phyloP scores from a whole-genome alignment of 2,888 invertebrate genomes.

The Drosophila tanythrix region DNA sequence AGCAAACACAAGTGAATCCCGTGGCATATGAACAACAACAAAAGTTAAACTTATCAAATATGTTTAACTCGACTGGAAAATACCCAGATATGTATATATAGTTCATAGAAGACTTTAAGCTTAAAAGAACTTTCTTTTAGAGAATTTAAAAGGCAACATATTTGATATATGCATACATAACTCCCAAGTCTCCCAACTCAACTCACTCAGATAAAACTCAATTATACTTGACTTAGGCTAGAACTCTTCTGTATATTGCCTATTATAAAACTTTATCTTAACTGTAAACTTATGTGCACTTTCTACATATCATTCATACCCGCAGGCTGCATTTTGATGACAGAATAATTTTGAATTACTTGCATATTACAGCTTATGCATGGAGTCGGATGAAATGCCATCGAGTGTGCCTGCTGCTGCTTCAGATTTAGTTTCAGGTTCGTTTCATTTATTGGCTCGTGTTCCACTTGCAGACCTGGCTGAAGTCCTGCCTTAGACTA shows the following conservation, averaged over 20 bases:
- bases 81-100: neutral
- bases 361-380: slow-evolving; percentile 2
- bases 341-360: slow-evolving; percentile 24
- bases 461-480: slow-evolving; percentile 16
- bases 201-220: neutral
- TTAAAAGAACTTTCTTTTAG: neutral
- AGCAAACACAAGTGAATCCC: slow-evolving; percentile 5
- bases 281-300: neutral
- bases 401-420: neutral
- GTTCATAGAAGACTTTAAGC: neutral
- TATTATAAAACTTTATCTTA: neutral
- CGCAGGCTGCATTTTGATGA: neutral
- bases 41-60: neutral
- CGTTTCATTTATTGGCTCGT: slow-evolving; percentile 3
- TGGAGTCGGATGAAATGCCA: no score
- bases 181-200: neutral
- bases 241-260: neutral
- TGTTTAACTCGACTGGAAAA: neutral
- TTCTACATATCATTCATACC: slow-evolving; percentile 2
- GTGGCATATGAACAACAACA: slow-evolving; percentile 14
- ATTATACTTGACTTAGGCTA: neutral
- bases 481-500: slow-evolving; percentile 25
- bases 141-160: neutral
- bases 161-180: neutral
- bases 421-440: slow-evolving; percentile 1